Evolutionary conservation across 1,140 invertebrate genomes (phyloP), one percentile per base, ranked within the genome.

Genomic region (Brachionus koreanus): DNA sequence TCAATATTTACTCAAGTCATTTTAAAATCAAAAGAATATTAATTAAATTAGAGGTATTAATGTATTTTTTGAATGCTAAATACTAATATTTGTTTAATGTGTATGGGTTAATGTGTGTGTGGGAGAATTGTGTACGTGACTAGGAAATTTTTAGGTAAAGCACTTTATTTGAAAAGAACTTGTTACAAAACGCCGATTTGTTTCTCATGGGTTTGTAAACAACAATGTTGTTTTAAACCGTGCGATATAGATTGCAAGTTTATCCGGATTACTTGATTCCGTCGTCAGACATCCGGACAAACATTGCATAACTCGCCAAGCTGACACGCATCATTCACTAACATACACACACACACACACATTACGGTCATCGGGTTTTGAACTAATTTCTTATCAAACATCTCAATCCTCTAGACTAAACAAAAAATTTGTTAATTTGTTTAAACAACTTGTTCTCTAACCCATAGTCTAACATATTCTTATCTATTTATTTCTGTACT

Each of bases 1-100:
- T n/a, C 16, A 5, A 7, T 69, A 69, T 69, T 69, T 69, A 69
- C 65, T 69, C 65, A 69, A 69, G 35, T 69, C 65, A 69, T 69
- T 69, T 37, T 16, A 19, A 69, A 37, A 69, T 69, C 65, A 69
- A 69, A 69, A 39, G 65, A 69, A 69, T 69, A 39, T 69, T 37
- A 69, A 69, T 69, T 69, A 35, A 69, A 69, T 69, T 69, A 69
- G 37, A 69, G 65, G 65, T 69, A 57, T 37, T 69, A 69, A 69
- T 69, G 65, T 69, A 37, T 69, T 69, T 65, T 33, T 65, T 65
- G 63, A n/a, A 33, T 33, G 25, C 37, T 69, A 39, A 19, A 37
- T 9, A 19, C 35, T 23, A 19, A 69, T 39, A 39, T 39, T 37
- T 39, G 39, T 74, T 46, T 74, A 43, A 46, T 43, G 12, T 46